Conservation (phyloP, 2,797 vertebrate species). For the Schizopygopsis malacanthus region DNA sequence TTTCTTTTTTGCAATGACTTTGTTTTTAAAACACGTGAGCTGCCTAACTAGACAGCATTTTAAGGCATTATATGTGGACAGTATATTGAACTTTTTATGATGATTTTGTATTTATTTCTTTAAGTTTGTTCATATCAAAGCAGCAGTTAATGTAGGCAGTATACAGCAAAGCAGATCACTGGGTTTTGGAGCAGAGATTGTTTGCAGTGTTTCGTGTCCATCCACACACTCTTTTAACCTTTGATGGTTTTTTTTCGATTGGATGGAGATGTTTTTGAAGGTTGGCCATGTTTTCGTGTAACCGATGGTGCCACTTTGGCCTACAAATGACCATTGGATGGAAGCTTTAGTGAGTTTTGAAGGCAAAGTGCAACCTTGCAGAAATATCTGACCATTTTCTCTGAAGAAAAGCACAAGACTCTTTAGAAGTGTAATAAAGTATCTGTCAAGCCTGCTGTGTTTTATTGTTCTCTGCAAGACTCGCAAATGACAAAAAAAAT, state of each 20-base stretch:
- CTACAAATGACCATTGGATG: conserved; percentile 48
- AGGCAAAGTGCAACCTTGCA: conserved; percentile 70
- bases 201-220: not conserved
- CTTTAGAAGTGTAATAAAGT: conserved; percentile 39
- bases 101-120: not conserved
- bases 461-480: conserved; percentile 16
- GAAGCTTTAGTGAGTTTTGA: conserved; percentile 51
- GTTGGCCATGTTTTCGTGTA: not conserved
- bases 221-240: not conserved
- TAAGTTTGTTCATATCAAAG: not conserved
- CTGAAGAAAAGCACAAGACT: conserved; percentile 51
- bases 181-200: not conserved
- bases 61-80: not conserved
- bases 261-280: not conserved
- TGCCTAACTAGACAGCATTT: not conserved
- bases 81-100: not conserved
- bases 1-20: not conserved
- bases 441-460: conserved; percentile 36
- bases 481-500: not conserved
- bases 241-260: not conserved
- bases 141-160: not conserved
- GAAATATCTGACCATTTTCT: conserved; percentile 40
- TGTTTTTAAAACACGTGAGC: not conserved
- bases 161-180: not conserved
- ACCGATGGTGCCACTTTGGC: conserved; percentile 18